phyloP scores from a whole-genome alignment of 1,140 invertebrate genomes.

The Aleiodes sp. region DNA sequence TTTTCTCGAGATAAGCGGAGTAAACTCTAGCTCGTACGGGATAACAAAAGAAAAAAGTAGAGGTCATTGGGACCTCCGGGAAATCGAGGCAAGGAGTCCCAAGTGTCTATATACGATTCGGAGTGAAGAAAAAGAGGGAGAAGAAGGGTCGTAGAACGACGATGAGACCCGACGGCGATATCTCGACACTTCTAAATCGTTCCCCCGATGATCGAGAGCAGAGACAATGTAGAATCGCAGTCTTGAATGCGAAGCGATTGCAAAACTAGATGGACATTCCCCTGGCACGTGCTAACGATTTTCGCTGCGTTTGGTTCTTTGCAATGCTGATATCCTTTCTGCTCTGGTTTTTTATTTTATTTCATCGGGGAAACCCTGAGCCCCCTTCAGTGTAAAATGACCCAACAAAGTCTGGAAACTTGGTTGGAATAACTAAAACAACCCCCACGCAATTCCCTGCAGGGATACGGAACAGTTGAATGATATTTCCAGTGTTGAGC shows the following conservation, averaged over 20 bases:
- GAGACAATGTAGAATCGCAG: neutral
- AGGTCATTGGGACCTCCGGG: conserved; percentile 12
- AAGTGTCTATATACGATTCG: conserved; percentile 13
- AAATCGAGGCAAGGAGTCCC: conserved; percentile 13
- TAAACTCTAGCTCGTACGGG: neutral
- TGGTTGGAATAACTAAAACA: neutral
- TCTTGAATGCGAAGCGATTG: neutral
- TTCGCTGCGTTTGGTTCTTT: neutral
- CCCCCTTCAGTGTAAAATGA: too few species aligned
- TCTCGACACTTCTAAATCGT: conserved; percentile 18
- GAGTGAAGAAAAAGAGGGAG: neutral
- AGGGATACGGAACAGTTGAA: neutral
- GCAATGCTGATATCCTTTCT: neutral
- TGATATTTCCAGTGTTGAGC: neutral
- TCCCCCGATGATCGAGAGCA: conserved; percentile 24
- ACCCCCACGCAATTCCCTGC: neutral
- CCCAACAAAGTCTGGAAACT: neutral
- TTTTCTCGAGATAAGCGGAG: conserved; percentile 8
- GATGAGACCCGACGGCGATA: conserved; percentile 20
- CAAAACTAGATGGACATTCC: conserved; percentile 20
- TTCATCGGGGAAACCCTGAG: too few species aligned
- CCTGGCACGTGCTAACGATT: conserved; percentile 27
- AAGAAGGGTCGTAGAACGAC: neutral
- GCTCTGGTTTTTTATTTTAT: neutral
- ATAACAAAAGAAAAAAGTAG: neutral